These are phyloP conservation scores for Aphelinus atriplicis DNA, from an alignment of 1,140 invertebrate species.

Conservation along the genomic window DNA sequence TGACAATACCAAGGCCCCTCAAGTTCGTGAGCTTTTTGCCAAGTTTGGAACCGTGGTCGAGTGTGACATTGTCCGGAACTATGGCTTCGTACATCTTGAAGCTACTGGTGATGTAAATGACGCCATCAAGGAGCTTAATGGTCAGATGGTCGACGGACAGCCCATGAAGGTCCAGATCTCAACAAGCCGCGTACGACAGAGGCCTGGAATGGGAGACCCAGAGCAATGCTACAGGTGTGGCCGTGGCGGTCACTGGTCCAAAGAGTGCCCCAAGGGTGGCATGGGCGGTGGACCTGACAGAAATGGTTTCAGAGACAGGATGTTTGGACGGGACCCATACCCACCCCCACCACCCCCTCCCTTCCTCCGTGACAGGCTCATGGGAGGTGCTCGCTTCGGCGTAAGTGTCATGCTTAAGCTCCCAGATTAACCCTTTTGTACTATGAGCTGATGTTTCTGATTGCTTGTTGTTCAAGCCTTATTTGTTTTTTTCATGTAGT, in stretches of 20 bases:
- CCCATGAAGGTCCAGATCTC: conserved; percentile 91
- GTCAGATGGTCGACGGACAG: conserved; percentile 84
- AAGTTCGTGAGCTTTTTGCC: conserved; percentile 86
- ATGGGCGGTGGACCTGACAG: conserved; percentile 75
- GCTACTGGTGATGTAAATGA: conserved; percentile 84
- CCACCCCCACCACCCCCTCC: conserved; percentile 84
- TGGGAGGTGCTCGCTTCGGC: conserved; percentile 80
- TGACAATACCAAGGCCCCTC: conserved; percentile 87
- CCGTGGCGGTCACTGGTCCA: conserved; percentile 93
- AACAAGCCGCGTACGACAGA: conserved; percentile 88
- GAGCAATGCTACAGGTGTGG: conserved; percentile 95
- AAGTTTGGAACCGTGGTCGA: conserved; percentile 90
- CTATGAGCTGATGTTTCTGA: not conserved
- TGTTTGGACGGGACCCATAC: conserved; percentile 85
- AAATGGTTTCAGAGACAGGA: conserved; percentile 82
- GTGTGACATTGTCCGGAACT: conserved; percentile 91
- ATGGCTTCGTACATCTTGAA: conserved; percentile 91
- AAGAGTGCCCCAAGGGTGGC: conserved; percentile 84
- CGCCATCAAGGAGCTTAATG: conserved; percentile 87
- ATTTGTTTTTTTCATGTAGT: too few relatives aligned
- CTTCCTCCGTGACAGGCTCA: conserved; percentile 86
- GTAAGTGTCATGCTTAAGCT: conserved; percentile 67
- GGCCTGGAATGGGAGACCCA: conserved; percentile 94
- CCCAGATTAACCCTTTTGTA: conserved; percentile 26
- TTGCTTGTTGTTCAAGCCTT: too few relatives aligned